A percentile compares a stretch with the other conserved stretches of the same genome.
Evolutionary conservation across 64 coral and sea anemone species (phyloP).

Genomic region (Catalaphyllia jardinei): DNA sequence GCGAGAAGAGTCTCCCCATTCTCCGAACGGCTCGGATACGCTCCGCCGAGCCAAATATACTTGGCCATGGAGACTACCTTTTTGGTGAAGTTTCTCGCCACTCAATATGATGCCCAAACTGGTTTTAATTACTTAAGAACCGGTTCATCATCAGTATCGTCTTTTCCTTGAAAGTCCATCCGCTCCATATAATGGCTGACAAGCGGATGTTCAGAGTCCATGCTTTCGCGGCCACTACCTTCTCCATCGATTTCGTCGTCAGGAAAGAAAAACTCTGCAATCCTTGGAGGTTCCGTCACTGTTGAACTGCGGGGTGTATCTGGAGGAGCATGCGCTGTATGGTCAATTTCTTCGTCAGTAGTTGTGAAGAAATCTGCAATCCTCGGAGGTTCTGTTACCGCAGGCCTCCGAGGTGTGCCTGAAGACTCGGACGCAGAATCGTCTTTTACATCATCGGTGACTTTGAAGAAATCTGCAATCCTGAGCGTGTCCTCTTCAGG

Average conservation of each 20-base stretch:
- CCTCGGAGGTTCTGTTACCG: background rate
- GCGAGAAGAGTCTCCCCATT: background rate
- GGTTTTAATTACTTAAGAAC: background rate
- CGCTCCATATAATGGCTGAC: conserved; percentile 34
- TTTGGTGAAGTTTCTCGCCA: background rate
- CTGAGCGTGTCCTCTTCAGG: background rate
- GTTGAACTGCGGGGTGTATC: background rate
- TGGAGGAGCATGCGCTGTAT: background rate
- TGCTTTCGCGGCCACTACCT: background rate
- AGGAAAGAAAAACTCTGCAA: background rate
- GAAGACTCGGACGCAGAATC: background rate
- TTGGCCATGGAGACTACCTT: background rate
- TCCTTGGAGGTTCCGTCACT: background rate
- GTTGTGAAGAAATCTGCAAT: background rate
- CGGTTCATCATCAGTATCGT: conserved; percentile 15
- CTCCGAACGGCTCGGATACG: background rate
- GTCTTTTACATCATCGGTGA: background rate
- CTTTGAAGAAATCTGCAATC: background rate
- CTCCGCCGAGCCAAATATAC: background rate
- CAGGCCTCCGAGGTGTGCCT: background rate
- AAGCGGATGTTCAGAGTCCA: conserved; percentile 6
- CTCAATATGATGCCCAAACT: background rate
- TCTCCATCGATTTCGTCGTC: background rate
- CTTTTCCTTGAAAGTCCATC: conserved; percentile 35
- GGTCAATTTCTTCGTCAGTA: background rate